phyloP scores from a whole-genome alignment of 1,140 invertebrate species.

The Hyphantria cunea region DNA sequence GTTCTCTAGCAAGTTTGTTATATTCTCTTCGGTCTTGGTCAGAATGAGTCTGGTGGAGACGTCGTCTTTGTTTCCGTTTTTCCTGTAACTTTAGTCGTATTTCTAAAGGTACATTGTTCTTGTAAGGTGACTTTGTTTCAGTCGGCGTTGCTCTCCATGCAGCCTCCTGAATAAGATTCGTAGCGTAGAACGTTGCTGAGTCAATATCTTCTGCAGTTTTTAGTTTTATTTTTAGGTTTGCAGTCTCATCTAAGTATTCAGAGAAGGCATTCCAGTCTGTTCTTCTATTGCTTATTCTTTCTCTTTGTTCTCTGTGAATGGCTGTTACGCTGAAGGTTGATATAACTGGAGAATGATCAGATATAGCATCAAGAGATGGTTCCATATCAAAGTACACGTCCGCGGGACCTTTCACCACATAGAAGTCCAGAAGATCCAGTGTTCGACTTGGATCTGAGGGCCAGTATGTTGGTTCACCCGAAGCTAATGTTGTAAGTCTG shows the following conservation, averaged over 20 bases:
- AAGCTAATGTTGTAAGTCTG: not conserved
- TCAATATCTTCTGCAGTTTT: not conserved
- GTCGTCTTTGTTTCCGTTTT: too few relatives aligned
- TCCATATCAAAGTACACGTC: not conserved
- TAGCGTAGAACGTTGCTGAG: not conserved
- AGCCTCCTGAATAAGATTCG: not conserved
- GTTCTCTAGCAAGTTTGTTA: too few relatives aligned
- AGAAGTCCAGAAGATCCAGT: conserved; percentile 8
- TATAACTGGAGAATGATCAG: conserved; percentile 22
- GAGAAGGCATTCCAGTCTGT: not conserved
- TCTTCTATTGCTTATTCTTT: not conserved
- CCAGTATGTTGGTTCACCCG: not conserved
- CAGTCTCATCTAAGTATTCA: not conserved
- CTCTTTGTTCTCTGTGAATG: not conserved
- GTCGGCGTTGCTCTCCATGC: not conserved
- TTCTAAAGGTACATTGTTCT: too few relatives aligned
- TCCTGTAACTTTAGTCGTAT: too few relatives aligned
- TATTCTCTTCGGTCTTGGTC: too few relatives aligned
- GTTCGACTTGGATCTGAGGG: not conserved
- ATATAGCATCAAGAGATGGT: conserved; percentile 6
- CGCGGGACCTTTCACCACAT: conserved; percentile 9
- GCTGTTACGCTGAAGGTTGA: conserved; percentile 5
- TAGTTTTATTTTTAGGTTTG: not conserved
- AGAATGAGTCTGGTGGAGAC: too few relatives aligned
- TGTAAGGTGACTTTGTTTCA: too few relatives aligned